Percentiles rank a stretch among this genome's conserved stretches.
These are phyloP conservation scores for Vanessa tameamea DNA, from an alignment of 1,140 invertebrate genomes.

Conservation along the genomic window DNA sequence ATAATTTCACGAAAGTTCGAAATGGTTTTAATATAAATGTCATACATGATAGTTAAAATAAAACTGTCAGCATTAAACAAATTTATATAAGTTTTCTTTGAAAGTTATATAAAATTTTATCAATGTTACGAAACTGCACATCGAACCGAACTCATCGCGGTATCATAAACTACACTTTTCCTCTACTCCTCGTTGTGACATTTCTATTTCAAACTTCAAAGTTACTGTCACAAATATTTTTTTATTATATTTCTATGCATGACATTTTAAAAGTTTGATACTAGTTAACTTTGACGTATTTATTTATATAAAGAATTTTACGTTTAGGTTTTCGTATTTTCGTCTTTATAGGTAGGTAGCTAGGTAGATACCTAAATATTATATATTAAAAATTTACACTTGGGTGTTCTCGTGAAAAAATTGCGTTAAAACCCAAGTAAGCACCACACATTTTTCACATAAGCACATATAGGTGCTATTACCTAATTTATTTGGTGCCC, in stretches of 20 bases:
- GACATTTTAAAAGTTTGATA: constrained; percentile 25
- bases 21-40: neutral
- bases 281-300: constrained; percentile 14
- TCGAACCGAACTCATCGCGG: constrained; percentile 48
- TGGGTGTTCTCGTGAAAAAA: too few relatives aligned
- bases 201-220: constrained; percentile 62
- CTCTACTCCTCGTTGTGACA: constrained; percentile 57
- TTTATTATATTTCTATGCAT: constrained; percentile 28
- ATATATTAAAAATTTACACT: too few relatives aligned
- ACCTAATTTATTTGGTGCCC: too few relatives aligned
- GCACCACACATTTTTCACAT: too few relatives aligned
- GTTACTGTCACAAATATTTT: constrained; percentile 39
- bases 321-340: too few relatives aligned
- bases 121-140: constrained; percentile 41
- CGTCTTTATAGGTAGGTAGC: too few relatives aligned
- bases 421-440: too few relatives aligned
- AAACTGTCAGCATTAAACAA: constrained; percentile 8
- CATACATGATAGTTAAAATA: constrained; percentile 6
- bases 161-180: constrained; percentile 61
- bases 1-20: neutral
- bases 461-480: too few relatives aligned
- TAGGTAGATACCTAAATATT: too few relatives aligned
- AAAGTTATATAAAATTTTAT: constrained; percentile 48
- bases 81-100: constrained; percentile 34
- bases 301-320: neutral